Conservation (phyloP, 1,140 invertebrate genomes). For the Trachymyrmex cornetzi region DNA sequence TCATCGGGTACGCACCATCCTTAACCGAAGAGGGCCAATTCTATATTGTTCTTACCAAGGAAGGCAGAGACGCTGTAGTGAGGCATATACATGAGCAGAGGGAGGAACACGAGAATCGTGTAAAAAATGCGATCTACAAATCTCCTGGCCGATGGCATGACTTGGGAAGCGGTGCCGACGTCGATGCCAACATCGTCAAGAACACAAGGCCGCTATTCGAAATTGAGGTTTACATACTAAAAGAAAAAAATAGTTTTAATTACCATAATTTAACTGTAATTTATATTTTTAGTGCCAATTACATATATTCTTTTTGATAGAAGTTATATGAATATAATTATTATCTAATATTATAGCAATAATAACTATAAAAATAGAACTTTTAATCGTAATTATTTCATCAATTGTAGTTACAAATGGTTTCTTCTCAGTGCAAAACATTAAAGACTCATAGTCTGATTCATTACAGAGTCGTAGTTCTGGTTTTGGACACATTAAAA, state of each 20-base stretch:
- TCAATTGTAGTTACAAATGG: too few relatives aligned
- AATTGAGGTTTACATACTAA: slow-evolving; percentile 87
- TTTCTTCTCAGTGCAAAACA: too few relatives aligned
- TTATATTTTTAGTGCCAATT: too few relatives aligned
- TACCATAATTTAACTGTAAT: too few relatives aligned
- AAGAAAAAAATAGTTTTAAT: too few relatives aligned
- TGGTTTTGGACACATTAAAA: neutral
- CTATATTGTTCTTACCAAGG: slow-evolving; percentile 89
- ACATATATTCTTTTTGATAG: too few relatives aligned
- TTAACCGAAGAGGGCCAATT: slow-evolving; percentile 89
- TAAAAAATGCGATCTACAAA: slow-evolving; percentile 89
- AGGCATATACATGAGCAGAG: slow-evolving; percentile 87
- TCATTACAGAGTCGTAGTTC: neutral
- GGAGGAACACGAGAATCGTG: slow-evolving; percentile 88
- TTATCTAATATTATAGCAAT: too few relatives aligned
- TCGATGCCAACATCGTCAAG: slow-evolving; percentile 87
- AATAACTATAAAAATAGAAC: too few relatives aligned
- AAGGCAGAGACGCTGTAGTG: slow-evolving; percentile 84
- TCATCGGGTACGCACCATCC: slow-evolving; percentile 90
- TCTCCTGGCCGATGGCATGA: slow-evolving; percentile 88
- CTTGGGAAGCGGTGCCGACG: slow-evolving; percentile 89
- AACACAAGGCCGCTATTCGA: slow-evolving; percentile 88
- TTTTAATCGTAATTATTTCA: too few relatives aligned
- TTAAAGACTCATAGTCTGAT: neutral
- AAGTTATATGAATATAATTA: too few relatives aligned